These are phyloP conservation scores for Achlya flavicornis DNA, from an alignment of 2,888 invertebrate species.

Conservation along the genomic window DNA sequence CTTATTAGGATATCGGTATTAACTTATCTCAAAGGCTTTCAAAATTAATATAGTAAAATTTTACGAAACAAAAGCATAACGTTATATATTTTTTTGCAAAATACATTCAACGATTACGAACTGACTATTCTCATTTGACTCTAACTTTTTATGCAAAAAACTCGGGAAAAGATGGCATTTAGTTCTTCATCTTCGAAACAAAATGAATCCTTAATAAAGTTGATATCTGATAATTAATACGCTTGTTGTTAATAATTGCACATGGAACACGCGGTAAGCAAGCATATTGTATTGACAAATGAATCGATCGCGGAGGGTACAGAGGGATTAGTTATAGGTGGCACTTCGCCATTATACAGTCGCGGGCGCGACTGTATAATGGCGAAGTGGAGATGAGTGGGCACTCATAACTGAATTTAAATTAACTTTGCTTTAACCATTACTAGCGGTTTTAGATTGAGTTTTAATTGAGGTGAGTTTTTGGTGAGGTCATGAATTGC, in stretches of 20 bases:
- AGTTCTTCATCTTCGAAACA: too few relatives aligned
- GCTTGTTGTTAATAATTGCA: background rate
- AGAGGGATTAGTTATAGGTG: constrained; percentile 72
- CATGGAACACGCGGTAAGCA: background rate
- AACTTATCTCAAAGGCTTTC: too few relatives aligned
- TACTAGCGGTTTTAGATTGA: constrained; percentile 34
- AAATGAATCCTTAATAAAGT: background rate
- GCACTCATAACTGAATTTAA: constrained; percentile 68
- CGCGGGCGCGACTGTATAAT: too few relatives aligned
- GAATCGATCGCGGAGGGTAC: constrained; percentile 46
- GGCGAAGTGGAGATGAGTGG: too few relatives aligned
- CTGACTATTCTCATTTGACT: too few relatives aligned
- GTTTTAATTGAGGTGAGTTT: background rate
- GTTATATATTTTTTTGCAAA: too few relatives aligned
- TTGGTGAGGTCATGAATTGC: background rate
- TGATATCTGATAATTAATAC: background rate
- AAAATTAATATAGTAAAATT: too few relatives aligned
- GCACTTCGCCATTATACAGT: constrained; percentile 62
- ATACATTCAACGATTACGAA: too few relatives aligned
- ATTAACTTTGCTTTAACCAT: constrained; percentile 43
- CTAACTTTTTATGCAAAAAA: too few relatives aligned
- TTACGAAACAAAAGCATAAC: too few relatives aligned
- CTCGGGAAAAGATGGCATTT: too few relatives aligned
- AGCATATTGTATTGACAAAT: constrained; percentile 58
- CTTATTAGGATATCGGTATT: too few relatives aligned